Evolutionary conservation across 2,113 vertebrate species (phyloP), one percentile per base, ranked within the genome.

Genomic region (Ailurus styani): DNA sequence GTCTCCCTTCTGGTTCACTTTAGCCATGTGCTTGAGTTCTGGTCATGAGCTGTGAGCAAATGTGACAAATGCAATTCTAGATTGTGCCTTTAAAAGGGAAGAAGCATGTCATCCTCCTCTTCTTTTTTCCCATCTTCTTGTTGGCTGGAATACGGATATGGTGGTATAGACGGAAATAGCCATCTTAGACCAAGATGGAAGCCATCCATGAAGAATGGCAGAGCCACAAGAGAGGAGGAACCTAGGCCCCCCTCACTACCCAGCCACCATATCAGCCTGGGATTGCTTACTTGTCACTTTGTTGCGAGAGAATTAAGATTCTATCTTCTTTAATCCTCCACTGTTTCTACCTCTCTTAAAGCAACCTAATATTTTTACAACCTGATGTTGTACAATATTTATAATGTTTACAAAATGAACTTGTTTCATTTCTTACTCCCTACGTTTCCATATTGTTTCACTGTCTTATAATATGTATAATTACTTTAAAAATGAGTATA

Each of bases 351-450:
- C 37, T 86, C 57, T 68, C 47, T 40, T 40, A 70, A 14, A 70
- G 40, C 31, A 90, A 70, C 42, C 27, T 42, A 79, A 52, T 47
- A 12, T 81, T 68, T 60, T 37, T 29, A 29, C 25, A 57, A 75
- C 34, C 27, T 11, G 66, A 68, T 42, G 18, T 54, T 60, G n/a
- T 55, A 42, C 7, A n/a, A 47, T 55, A 34, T 45, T 72, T 72
- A 29, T 2, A 6, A 20, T 37, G 52, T 81, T 88, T 55, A 79
- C 50, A 37, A 12, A 57, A 70, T 45, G 31, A 79, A 21, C 64
- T 55, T 82, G 73, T 55, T 96, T 86, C 27, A 21, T 62, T 91
- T 92, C 83, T 81, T 87, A 55, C 18, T 82, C 64, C n/a, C 34
- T 52, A 45, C 81, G 81, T 75, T 95, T 68, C 62, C 66, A 60